Evolutionary conservation across 2,797 vertebrate species (phyloP).

Genomic region (Schizopygopsis malacanthus): DNA sequence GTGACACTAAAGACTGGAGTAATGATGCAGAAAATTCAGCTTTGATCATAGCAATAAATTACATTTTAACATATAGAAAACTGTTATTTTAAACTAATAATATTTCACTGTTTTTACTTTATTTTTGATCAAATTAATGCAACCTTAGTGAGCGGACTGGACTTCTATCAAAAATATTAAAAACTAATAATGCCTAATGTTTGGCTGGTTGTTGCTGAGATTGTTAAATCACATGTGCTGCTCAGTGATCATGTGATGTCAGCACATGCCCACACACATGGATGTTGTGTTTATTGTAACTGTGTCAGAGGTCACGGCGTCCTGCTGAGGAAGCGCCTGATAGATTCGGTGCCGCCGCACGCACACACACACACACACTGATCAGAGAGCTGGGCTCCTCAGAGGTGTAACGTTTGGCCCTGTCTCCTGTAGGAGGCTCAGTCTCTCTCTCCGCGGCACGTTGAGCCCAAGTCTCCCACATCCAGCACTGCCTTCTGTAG

Average conservation of each 20-base stretch:
- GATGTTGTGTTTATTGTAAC: slow-evolving; percentile 16
- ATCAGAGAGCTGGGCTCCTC: slow-evolving; percentile 29
- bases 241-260: not conserved
- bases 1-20: not conserved
- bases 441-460: slow-evolving; percentile 83
- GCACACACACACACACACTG: slow-evolving; percentile 24
- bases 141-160: not conserved
- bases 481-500: slow-evolving; percentile 87
- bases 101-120: not conserved
- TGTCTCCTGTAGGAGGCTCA: slow-evolving; percentile 84
- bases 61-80: not conserved
- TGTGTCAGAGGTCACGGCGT: not conserved
- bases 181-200: not conserved
- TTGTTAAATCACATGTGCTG: not conserved
- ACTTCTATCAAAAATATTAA: not conserved
- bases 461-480: slow-evolving; percentile 87
- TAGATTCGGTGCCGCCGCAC: not conserved
- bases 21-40: not conserved
- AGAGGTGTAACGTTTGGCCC: slow-evolving; percentile 54
- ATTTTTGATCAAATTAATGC: not conserved
- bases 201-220: not conserved
- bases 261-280: not conserved
- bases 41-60: not conserved
- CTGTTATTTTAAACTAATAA: not conserved
- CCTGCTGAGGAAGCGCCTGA: not conserved